Base-by-base conservation (phyloP, 2,797 vertebrate species). In the Tarsius wallacei region DNA sequence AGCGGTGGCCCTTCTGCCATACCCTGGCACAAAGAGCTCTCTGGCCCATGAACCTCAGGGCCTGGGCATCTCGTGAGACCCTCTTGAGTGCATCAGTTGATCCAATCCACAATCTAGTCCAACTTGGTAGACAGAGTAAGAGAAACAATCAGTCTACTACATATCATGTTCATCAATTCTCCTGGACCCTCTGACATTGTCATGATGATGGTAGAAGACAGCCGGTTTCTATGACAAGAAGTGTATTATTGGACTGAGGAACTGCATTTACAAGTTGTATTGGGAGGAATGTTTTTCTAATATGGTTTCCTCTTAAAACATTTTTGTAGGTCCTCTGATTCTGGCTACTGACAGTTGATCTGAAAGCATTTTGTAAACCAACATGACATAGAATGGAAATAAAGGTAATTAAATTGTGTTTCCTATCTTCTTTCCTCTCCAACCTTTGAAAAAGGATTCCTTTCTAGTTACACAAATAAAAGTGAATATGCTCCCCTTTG, bases 391-490 rank as follows among this genome's bases (percentile, higher is more conserved):
- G 26, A 78, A 74, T 77, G 86, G 15, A 68, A 84, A 81, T 21
- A 77, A 90, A 94, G 80, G 28, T 49, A 80, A 90, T 83, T 42
- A 42, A 91, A 61, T 93, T 90, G 6, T 77, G 22, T 73, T 89
- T 96, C 19, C 26, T 71, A 64, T 53, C 42, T 96, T 83, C 74
- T 31, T 93, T 74, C 68, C 81, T 83, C 13, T n/a, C 66, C 0
- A 77, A 3, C 4, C 22, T 59, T 93, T 87, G 68, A 57, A 59
- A 78, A 82, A 80, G 42, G 13, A 42, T 90, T 57, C 24, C 15
- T 95, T 88, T 93, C 81, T 71, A 76, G 68, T 95, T 81, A 63
- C 42, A 73, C 78, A 96, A 88, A 53, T 55, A 42, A 91, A 80
- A 55, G 42, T 28, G 31, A 74, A 57, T 47, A 57, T 9, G 15